Conservation (phyloP, 2,888 invertebrate species). For the Helicoverpa assulta region DNA sequence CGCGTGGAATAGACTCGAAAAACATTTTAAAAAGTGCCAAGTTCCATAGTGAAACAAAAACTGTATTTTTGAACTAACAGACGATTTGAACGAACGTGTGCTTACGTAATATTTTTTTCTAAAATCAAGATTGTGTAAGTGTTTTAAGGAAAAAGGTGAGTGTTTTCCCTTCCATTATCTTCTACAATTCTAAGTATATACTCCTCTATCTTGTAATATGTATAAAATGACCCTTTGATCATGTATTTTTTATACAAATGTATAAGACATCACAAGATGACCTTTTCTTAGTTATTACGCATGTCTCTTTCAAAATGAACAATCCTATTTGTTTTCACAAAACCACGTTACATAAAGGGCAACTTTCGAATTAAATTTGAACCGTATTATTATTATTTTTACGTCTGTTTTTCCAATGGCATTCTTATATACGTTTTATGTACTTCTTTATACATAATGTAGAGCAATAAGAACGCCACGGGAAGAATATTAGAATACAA, state of each 20-base stretch:
- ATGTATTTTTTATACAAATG: background rate
- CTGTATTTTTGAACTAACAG: conserved; percentile 50
- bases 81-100: conserved; percentile 52
- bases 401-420: conserved; percentile 22
- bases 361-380: background rate
- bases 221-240: conserved; percentile 2
- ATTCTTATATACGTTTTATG: conserved; percentile 13
- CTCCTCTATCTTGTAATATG: background rate
- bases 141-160: conserved; percentile 59
- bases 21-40: conserved; percentile 41
- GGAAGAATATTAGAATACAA: conserved; percentile 47
- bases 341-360: conserved; percentile 42
- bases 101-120: conserved; percentile 75
- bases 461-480: conserved; percentile 33
- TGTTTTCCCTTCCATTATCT: conserved; percentile 50
- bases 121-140: conserved; percentile 67
- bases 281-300: conserved; percentile 54
- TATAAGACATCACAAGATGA: conserved; percentile 43
- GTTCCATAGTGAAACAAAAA: conserved; percentile 61
- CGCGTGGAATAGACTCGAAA: conserved; percentile 44
- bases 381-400: conserved; percentile 9
- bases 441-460: conserved; percentile 29
- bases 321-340: conserved; percentile 52
- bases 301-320: conserved; percentile 32
- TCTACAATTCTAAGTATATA: conserved; percentile 29